These are phyloP conservation scores for Philonicus albiceps DNA, from an alignment of 2,888 invertebrate species.

Conservation along the genomic window DNA sequence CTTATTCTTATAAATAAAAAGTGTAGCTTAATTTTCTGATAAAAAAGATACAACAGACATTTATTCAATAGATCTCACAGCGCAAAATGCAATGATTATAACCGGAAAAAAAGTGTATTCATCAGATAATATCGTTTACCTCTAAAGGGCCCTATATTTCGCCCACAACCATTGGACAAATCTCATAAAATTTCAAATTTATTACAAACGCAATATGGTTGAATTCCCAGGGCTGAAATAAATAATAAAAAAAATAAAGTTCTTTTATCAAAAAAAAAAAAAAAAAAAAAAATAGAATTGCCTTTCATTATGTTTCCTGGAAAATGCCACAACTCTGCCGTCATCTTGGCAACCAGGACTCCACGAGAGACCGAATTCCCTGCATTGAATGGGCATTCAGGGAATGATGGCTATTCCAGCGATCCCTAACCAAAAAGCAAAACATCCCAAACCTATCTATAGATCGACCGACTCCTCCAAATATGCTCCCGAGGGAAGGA, in stretches of 20 bases:
- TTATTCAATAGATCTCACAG: not conserved
- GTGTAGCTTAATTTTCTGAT: not conserved
- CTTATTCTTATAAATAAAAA: not conserved
- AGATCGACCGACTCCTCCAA: not conserved
- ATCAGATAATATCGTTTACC: not conserved
- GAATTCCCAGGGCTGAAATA: not conserved
- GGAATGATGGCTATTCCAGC: not conserved
- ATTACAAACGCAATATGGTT: not conserved
- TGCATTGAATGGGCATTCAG: not conserved
- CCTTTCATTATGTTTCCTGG: not conserved
- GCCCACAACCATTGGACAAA: not conserved
- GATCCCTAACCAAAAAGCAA: not conserved
- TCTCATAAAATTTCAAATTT: not conserved
- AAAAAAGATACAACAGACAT: not conserved
- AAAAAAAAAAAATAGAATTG: not conserved
- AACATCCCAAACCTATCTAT: not conserved
- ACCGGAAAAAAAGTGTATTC: not conserved
- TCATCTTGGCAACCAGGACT: not conserved
- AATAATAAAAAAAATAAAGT: not conserved
- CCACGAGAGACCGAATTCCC: not conserved
- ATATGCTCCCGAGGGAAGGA: not conserved
- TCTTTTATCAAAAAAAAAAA: not conserved
- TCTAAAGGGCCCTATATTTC: not conserved
- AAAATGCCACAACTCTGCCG: not conserved
- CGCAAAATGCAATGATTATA: not conserved